Evolutionary conservation across 2,888 invertebrate genomes (phyloP), one percentile per base, ranked within the genome.

Genomic region (Amphipoea oculea): DNA sequence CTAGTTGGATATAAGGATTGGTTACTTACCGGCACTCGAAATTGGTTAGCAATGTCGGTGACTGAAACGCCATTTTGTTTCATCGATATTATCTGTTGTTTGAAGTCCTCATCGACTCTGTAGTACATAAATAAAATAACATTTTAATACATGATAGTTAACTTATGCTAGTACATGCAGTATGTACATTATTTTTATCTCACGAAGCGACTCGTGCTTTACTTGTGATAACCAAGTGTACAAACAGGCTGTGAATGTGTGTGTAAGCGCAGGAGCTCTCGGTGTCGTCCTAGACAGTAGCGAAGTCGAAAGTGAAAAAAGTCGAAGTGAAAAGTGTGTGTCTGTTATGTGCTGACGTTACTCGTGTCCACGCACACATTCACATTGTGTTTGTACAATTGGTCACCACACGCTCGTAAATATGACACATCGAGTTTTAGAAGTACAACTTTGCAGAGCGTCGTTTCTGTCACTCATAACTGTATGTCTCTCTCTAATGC

Each of bases 21-120:
- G 1, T 5, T n/a, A 76, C 75, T 75, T 17, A 75, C 75, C 11
- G 75, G 75, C 0, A 76, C 80, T 54, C 85, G 36, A 17, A 80
- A 80, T 23, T 79, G 79, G 23, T 79, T 80, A 17, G 80, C 84
- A 12, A 80, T 80, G 3, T 84, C 85, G 1, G 80, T 80, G 5
- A 80, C 85, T 2, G 80, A 80, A 17, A 84, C 67, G 0, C 80
- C 80, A 12, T 84, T 84, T 2, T 45, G 23, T 84, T 80, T 80
- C 85, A 80, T 48, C 0, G 80, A 54, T 14, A 80, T 62, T 40
- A 80, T 80, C 14, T 63, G 85, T 40, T 84, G 80, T 48, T 80
- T 80, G 1, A 79, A 23, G 6, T 79, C 60, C 12, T 78, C 84
- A 29, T 80, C 85, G 36, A 79, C 67, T 36, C 80, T 80, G 54